Evolutionary conservation across 2,113 vertebrate genomes (phyloP).

Genomic region (Elephas maximus): DNA sequence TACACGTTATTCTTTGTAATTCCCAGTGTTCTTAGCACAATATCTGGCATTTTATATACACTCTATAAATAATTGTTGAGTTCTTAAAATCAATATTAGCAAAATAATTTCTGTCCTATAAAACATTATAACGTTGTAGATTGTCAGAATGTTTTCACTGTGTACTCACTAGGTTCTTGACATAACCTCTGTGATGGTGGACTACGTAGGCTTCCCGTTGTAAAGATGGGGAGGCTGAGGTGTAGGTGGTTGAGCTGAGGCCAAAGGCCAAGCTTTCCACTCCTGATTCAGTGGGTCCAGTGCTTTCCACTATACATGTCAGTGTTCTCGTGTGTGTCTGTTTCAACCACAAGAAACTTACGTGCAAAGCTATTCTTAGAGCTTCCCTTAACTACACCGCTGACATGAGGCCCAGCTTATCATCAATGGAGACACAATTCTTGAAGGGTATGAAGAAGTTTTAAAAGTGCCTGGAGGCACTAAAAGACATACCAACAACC

Average conservation of each 20-base stretch:
- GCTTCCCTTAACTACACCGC: background rate
- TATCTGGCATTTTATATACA: background rate
- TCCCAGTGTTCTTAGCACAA: background rate
- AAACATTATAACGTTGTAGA: background rate
- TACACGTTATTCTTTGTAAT: slow-evolving; percentile 33
- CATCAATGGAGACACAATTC: background rate
- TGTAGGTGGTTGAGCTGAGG: background rate
- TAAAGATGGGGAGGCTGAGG: background rate
- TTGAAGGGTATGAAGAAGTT: background rate
- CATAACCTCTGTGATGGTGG: background rate
- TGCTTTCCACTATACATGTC: background rate
- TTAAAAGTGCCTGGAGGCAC: background rate
- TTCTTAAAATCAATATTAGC: background rate
- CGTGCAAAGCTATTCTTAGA: background rate
- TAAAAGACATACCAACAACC: background rate
- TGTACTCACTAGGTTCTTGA: background rate
- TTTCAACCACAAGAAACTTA: background rate
- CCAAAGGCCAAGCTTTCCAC: background rate
- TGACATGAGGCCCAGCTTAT: background rate
- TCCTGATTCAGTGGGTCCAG: background rate
- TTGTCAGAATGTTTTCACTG: background rate
- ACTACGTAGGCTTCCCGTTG: background rate
- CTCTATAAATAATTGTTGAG: slow-evolving; percentile 3
- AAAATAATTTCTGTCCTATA: background rate
- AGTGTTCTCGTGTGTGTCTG: background rate